A percentile compares a stretch with the other conserved stretches of the same genome.
Evolutionary conservation across 1,140 invertebrate species (phyloP).

Genomic region (Zaprionus ornatus): DNA sequence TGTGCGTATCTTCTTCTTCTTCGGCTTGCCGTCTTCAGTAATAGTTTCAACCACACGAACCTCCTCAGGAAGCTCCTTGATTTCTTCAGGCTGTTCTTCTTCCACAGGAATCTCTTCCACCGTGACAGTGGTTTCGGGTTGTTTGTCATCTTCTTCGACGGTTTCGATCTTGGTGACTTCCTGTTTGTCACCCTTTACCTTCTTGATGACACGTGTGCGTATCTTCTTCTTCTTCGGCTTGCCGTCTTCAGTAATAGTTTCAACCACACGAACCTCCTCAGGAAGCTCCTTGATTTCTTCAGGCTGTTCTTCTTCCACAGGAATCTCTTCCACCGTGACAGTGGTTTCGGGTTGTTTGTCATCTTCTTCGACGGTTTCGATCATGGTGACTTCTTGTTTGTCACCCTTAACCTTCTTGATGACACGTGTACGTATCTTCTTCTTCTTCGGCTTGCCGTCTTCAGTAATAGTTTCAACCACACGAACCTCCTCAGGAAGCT

Average conservation of each 20-base stretch:
- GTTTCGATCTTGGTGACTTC: constrained; percentile 80
- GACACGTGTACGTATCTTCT: constrained; percentile 57
- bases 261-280: constrained; percentile 32
- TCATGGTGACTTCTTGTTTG: constrained; percentile 75
- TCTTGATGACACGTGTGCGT: constrained; percentile 68
- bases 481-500: constrained; percentile 36
- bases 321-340: constrained; percentile 53
- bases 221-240: constrained; percentile 40
- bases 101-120: constrained; percentile 48
- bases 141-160: constrained; percentile 81
- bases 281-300: constrained; percentile 37
- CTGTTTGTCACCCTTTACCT: constrained; percentile 72
- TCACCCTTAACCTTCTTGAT: constrained; percentile 71
- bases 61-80: constrained; percentile 37
- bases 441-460: constrained; percentile 27
- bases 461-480: constrained; percentile 15
- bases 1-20: constrained; percentile 56
- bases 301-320: constrained; percentile 28
- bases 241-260: constrained; percentile 20
- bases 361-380: constrained; percentile 83
- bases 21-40: constrained; percentile 20
- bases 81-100: constrained; percentile 27
- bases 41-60: constrained; percentile 26
- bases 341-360: constrained; percentile 74
- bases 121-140: constrained; percentile 71